These are phyloP conservation scores for Gallinago paraguaiae DNA, from an alignment of 2,113 vertebrate species.

Conservation along the genomic window DNA sequence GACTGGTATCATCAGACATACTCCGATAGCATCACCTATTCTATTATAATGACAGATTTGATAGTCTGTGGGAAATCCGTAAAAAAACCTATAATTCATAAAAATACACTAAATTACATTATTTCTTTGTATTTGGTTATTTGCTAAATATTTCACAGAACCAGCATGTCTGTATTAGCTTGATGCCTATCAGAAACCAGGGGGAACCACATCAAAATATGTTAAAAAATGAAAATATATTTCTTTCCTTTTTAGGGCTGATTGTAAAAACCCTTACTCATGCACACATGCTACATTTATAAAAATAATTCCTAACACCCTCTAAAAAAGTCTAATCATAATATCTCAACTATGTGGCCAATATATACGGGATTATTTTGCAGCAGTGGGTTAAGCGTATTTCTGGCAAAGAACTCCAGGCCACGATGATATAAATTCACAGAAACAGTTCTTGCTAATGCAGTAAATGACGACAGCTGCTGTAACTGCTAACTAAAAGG, in stretches of 20 bases:
- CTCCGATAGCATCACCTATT: background rate
- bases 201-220: background rate
- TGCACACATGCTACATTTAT: conserved; percentile 14
- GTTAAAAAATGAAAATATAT: background rate
- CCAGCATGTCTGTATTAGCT: background rate
- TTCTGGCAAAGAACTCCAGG: conserved; percentile 49
- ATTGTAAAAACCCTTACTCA: conserved; percentile 35
- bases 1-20: background rate
- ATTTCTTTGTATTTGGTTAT: background rate
- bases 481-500: conserved; percentile 33
- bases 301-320: conserved; percentile 60
- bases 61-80: background rate
- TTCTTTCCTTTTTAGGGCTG: background rate
- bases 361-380: conserved; percentile 46
- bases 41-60: background rate
- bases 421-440: conserved; percentile 52
- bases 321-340: conserved; percentile 53
- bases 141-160: background rate
- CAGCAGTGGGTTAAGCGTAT: conserved; percentile 36
- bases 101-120: background rate
- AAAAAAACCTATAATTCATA: background rate
- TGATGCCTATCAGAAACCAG: background rate
- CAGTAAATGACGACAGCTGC: conserved; percentile 67
- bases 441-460: conserved; percentile 48
- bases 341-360: conserved; percentile 58